phyloP scores from a whole-genome alignment of 2,113 vertebrate species.

The Salvelinus namaycush region DNA sequence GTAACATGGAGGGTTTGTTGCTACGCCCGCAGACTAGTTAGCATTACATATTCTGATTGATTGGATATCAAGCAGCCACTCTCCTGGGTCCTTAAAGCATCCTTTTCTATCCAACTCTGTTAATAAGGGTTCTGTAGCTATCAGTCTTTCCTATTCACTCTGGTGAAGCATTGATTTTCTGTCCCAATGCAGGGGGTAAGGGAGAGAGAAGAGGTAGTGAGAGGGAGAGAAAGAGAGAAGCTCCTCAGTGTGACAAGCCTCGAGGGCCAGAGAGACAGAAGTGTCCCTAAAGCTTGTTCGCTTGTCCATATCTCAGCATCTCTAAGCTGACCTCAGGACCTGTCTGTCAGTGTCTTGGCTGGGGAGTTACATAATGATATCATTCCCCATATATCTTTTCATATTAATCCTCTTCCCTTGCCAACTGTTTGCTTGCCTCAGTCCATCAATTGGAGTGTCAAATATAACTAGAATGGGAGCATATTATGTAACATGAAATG shows the following conservation, averaged over 20 bases:
- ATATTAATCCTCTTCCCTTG: not conserved
- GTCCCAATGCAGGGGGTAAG: not conserved
- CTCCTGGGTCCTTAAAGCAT: too few relatives aligned
- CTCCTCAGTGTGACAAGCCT: slow-evolving; percentile 13
- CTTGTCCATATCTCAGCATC: not conserved
- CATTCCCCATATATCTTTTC: not conserved
- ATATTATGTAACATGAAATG: not conserved
- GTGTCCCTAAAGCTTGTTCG: not conserved
- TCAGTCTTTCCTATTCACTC: too few relatives aligned
- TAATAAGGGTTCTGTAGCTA: too few relatives aligned
- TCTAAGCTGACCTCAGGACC: not conserved
- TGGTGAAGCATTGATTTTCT: too few relatives aligned
- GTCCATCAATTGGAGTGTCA: too few relatives aligned
- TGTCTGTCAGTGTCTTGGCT: not conserved
- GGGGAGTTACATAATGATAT: not conserved
- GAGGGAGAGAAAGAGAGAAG: not conserved
- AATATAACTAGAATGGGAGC: too few relatives aligned
- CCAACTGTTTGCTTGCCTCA: too few relatives aligned
- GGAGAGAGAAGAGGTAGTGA: not conserved
- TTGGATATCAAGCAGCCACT: too few relatives aligned
- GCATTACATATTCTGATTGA: too few relatives aligned
- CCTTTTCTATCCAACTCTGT: too few relatives aligned
- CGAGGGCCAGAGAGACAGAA: not conserved
- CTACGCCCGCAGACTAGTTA: too few relatives aligned
- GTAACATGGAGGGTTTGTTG: too few relatives aligned